phyloP scores from a whole-genome alignment of 2,888 invertebrate species.

The Eueremaeus valkanovi region DNA sequence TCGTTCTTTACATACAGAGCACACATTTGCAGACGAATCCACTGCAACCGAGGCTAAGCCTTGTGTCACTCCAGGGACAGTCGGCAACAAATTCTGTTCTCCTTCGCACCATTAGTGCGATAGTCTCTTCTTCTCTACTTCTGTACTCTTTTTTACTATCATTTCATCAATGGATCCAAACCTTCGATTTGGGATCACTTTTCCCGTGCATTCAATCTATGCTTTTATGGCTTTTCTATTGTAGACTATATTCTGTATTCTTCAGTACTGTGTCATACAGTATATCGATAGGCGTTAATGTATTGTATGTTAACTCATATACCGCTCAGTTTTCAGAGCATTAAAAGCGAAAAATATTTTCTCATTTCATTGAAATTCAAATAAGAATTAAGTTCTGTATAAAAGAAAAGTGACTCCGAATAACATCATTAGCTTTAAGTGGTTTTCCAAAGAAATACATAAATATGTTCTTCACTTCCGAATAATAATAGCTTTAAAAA shows the following conservation, averaged over 20 bases:
- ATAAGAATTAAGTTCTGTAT: neutral
- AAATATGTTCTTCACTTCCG: neutral
- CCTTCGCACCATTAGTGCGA: constrained; percentile 27
- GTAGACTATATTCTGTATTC: neutral
- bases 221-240: constrained; percentile 5
- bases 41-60: neutral
- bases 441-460: neutral
- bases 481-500: neutral
- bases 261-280: no score
- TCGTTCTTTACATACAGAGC: constrained; percentile 21
- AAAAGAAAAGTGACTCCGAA: neutral
- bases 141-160: constrained; percentile 33
- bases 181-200: constrained; percentile 13
- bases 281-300: no score
- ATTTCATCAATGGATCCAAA: constrained; percentile 27
- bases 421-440: neutral
- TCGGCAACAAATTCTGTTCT: constrained; percentile 28
- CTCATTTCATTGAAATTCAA: neutral
- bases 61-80: constrained; percentile 17
- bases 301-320: no score
- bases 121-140: neutral
- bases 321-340: no score
- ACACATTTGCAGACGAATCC: neutral
- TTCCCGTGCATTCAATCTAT: constrained; percentile 6
- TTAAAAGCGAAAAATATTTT: neutral